These are phyloP conservation scores for Zelleria hepariella DNA, from an alignment of 2,888 invertebrate genomes.

Conservation along the genomic window DNA sequence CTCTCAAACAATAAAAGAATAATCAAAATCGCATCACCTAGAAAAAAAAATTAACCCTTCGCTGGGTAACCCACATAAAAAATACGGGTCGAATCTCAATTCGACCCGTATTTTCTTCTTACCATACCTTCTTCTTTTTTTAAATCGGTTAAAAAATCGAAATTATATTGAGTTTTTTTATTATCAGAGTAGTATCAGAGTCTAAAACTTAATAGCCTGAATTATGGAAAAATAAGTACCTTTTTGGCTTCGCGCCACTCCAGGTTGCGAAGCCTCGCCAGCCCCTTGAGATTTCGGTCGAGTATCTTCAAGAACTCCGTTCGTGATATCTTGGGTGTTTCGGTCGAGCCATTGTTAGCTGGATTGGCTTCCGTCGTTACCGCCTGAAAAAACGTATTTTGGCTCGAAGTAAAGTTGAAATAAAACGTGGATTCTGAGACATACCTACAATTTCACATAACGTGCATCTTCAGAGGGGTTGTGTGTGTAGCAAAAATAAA, in stretches of 20 bases:
- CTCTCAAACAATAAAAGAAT: too few relatives aligned
- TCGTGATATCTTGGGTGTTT: slow-evolving; percentile 53
- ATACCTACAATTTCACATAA: background rate
- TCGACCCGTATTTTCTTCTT: too few relatives aligned
- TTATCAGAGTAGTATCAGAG: background rate
- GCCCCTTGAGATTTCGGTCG: slow-evolving; percentile 60
- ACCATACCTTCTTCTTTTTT: too few relatives aligned
- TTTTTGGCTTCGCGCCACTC: slow-evolving; percentile 67
- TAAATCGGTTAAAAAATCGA: too few relatives aligned
- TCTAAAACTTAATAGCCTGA: background rate
- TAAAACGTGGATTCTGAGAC: background rate
- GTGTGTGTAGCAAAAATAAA: too few relatives aligned
- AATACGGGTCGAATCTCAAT: too few relatives aligned
- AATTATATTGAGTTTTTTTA: too few relatives aligned
- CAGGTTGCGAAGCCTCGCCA: slow-evolving; percentile 52
- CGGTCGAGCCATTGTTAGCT: slow-evolving; percentile 45
- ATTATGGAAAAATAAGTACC: slow-evolving; percentile 23
- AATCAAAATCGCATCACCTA: too few relatives aligned
- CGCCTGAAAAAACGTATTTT: too few relatives aligned
- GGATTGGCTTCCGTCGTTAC: slow-evolving; percentile 29
- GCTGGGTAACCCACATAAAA: too few relatives aligned
- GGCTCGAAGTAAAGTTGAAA: background rate
- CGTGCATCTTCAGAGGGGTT: too few relatives aligned
- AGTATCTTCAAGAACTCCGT: slow-evolving; percentile 57
- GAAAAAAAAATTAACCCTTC: too few relatives aligned